Base-by-base conservation (phyloP, 1,140 invertebrate genomes). In the Trachelipus rathkii region DNA sequence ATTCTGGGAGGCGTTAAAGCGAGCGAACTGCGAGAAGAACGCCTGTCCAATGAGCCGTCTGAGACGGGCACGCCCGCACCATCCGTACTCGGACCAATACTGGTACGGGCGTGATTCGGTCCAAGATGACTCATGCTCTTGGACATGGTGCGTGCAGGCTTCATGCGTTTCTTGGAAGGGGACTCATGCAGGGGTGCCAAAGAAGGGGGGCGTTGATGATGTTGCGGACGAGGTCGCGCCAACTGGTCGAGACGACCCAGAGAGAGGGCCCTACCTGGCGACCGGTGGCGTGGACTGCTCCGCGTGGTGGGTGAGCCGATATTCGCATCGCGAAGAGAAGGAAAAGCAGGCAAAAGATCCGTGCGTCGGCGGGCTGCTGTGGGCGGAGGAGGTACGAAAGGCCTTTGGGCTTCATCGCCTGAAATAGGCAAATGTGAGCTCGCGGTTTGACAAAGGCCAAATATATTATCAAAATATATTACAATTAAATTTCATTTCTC, bases 221-320 rank as follows among this genome's bases (percentile, higher is more conserved):
- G 33, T 33, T 33, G 82, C 86, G 85, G 81, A 86, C 91, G 87
- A 74, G 92, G 92, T 85, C 90, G 90, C 82, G 91, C 88, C 85
- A 94, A 87, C 83, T 92, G 90, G 88, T 95, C 93, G 87, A 95
- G 89, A 83, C 94, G 90, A 82, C 93, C 92, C 93, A 95, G 94
- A 83, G 93, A 95, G 87, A 92, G 92, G 82, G 93, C 93, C 89
- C 93, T 94, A 85, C 85, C 85, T 86, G 84, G 83, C 73, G 84
- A 81, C 53, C 81, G 70, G 75, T 77, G 74, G 77, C 81, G 81
- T 45, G 81, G 79, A 75, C 78, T 79, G 77, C 44, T 68, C 50
- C 75, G 74, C 50, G 67, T 66, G 71, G 33, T 68, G 7, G 79
- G n/a, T 4, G 46, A 23, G 33, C 33, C 33, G 33, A 33, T 33